A percentile compares a stretch with the other conserved stretches of the same genome.
Evolutionary conservation across 2,113 vertebrate genomes (phyloP).

Genomic region (Alaudala cheleensis): DNA sequence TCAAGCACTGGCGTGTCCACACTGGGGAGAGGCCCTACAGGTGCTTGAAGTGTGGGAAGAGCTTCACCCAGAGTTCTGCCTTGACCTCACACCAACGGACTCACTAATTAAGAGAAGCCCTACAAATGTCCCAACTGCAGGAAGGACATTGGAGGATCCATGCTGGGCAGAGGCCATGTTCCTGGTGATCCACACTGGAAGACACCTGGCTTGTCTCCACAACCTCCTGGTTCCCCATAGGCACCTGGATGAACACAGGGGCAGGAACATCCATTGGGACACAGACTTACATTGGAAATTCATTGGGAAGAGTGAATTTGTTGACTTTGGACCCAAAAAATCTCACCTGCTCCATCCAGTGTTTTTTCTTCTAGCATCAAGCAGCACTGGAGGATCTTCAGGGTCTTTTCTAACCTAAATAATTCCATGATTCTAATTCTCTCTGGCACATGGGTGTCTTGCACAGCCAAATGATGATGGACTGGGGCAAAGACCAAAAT

Average conservation of each 20-base stretch:
- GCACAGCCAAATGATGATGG: neutral
- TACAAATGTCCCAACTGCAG: rapidly evolving
- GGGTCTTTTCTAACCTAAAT: neutral
- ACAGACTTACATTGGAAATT: neutral
- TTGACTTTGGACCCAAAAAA: neutral
- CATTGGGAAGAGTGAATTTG: neutral
- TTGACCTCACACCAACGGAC: neutral
- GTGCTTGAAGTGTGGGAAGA: neutral
- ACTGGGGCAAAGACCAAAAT: neutral
- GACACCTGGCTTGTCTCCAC: neutral
- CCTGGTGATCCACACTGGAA: neutral
- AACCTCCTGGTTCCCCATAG: neutral
- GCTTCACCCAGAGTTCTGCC: neutral
- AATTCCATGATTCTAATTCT: neutral
- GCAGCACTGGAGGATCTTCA: neutral
- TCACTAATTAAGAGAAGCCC: neutral
- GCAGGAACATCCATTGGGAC: neutral
- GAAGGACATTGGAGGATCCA: neutral
- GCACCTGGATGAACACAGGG: neutral
- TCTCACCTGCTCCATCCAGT: neutral
- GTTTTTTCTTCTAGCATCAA: neutral
- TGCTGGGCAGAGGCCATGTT: neutral
- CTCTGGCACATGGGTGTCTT: neutral
- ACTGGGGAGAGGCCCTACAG: neutral
- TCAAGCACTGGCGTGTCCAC: neutral